Evolutionary conservation across 2,113 vertebrate species (phyloP).

Genomic region (Ivindomyrus marchei): DNA sequence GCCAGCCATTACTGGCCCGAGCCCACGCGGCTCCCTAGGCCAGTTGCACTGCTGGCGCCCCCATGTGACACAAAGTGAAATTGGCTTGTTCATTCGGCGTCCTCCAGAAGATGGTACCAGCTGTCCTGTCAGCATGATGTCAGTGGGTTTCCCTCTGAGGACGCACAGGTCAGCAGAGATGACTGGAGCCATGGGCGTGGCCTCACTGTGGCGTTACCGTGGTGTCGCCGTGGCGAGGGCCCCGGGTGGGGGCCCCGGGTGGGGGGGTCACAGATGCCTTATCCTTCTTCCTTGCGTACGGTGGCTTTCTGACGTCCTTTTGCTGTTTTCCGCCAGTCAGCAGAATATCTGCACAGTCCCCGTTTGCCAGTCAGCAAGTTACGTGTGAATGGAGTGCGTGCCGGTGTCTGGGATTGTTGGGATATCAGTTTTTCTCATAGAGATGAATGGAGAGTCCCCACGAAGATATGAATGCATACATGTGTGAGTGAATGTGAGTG

Average conservation of each 20-base stretch:
- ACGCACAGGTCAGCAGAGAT: neutral
- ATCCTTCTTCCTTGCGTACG: neutral
- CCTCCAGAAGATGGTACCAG: neutral
- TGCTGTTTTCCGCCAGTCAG: neutral
- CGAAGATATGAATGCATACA: no score
- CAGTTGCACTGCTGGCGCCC: neutral
- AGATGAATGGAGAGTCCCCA: neutral
- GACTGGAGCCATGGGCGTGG: neutral
- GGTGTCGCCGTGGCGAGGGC: neutral
- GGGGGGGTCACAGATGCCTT: neutral
- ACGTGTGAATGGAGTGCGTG: neutral
- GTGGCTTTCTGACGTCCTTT: neutral
- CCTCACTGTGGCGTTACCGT: neutral
- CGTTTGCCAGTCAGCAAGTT: neutral
- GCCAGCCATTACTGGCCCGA: neutral
- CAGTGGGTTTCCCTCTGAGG: neutral
- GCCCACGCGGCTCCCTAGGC: neutral
- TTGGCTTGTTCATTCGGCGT: neutral
- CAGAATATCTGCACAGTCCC: neutral
- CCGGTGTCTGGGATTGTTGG: neutral
- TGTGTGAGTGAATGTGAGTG: no score
- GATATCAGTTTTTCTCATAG: neutral
- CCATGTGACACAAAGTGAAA: neutral
- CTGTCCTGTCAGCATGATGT: neutral
- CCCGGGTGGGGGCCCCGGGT: neutral